Base-by-base conservation (phyloP, 1,140 invertebrate genomes). In the Augochlora pura region DNA sequence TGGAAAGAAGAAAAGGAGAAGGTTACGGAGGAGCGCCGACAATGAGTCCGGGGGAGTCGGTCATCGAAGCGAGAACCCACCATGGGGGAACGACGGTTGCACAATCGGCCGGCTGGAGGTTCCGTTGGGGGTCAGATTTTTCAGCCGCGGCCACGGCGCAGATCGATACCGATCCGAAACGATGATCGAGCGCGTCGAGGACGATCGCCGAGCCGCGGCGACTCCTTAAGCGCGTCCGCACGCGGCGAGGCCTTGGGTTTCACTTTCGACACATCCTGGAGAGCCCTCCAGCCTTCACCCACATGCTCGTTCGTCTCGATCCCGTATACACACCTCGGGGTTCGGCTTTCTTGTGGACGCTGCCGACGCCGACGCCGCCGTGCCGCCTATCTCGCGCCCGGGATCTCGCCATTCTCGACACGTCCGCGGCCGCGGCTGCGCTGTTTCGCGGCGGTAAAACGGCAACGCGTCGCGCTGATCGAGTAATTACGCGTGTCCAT, bases 241-340 rank as follows among this genome's bases (percentile, higher is more conserved):
- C 42, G 67, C 67, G 77, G 64, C 23, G 72, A 85, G 85, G 85
- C 88, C 86, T 90, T 88, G 85, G 88, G 90, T 92, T 92, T 92
- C 91, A 91, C 91, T 92, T 92, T 92, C 91, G 90, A 92, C 90
- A 91, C 85, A 90, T 92, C 91, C 90, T 91, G 90, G 88, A 89
- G 90, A 90, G 83, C 85, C 88, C 88, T 88, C 85, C 85, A 91
- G 91, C 91, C 91, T 92, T 92, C 91, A 92, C 91, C 91, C 88
- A 92, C 90, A 92, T 92, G 90, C 87, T 89, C 88, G 90, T 78
- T 81, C 87, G 88, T 86, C 89, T 86, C 89, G 77, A 81, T 75
- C 66, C 80, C 72, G 62, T 66, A 64, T 68, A 39, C 69, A 80
- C 80, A 21, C 38, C 57, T 65, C 38, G 66, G 73, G 57, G 73